Conservation (phyloP, 2,888 invertebrate genomes). For the Temnothorax rugatulus region DNA sequence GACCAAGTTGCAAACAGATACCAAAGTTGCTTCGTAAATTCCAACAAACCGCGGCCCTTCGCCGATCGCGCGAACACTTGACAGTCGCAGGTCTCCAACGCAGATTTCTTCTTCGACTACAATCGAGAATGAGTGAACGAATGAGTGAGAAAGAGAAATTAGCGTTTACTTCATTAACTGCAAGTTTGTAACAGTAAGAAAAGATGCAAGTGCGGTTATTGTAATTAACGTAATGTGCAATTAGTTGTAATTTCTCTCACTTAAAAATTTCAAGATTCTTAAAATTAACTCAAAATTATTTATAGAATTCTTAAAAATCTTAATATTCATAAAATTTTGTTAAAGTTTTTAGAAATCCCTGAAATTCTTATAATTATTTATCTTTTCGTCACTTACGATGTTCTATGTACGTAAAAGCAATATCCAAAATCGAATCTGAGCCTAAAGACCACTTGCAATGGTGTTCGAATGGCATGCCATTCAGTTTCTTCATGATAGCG, state of each 20-base stretch:
- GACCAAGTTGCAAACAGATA: slow-evolving; percentile 74
- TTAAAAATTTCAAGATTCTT: background rate
- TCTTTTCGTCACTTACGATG: slow-evolving; percentile 70
- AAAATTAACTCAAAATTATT: background rate
- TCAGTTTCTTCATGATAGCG: slow-evolving; percentile 77
- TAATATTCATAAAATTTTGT: background rate
- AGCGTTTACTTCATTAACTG: background rate
- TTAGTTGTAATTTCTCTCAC: background rate
- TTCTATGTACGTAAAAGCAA: slow-evolving; percentile 74
- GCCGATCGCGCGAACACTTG: slow-evolving; percentile 59
- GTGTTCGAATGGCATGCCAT: slow-evolving; percentile 66
- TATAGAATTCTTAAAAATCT: background rate
- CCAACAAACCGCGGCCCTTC: slow-evolving; percentile 62
- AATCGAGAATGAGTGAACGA: background rate
- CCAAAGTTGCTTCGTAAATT: slow-evolving; percentile 81
- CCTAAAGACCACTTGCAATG: slow-evolving; percentile 72
- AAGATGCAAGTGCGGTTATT: background rate
- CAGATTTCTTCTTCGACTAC: slow-evolving; percentile 78
- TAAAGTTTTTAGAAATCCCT: background rate
- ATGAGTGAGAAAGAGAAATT: background rate
- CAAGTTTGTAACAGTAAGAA: background rate
- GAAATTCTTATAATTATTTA: background rate
- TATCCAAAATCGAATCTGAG: slow-evolving; percentile 73
- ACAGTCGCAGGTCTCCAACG: slow-evolving; percentile 70
- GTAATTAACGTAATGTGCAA: background rate